Evolutionary conservation across 2,797 vertebrate genomes (phyloP).

Genomic region (Danio jaintianensis): DNA sequence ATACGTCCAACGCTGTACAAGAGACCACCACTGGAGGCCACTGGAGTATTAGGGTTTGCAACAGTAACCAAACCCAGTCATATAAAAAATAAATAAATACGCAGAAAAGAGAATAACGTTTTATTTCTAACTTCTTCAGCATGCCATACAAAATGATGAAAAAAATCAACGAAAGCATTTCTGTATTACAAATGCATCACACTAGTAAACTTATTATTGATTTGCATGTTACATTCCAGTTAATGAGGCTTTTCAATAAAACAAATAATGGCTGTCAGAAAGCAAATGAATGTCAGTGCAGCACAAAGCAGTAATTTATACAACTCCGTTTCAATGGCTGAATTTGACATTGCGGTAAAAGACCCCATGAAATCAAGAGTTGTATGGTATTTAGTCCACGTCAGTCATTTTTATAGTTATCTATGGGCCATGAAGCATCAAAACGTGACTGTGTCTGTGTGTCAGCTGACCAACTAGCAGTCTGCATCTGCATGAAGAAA

Average conservation of each 20-base stretch:
- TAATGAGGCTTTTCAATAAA: constrained; percentile 21
- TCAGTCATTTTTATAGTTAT: neutral
- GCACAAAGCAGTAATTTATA: constrained; percentile 11
- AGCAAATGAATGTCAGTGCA: constrained; percentile 15
- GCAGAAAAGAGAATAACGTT: constrained; percentile 68
- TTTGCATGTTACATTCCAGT: constrained; percentile 36
- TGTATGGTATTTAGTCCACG: neutral
- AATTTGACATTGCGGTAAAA: constrained; percentile 11
- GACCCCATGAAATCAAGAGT: neutral
- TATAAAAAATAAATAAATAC: constrained; percentile 27
- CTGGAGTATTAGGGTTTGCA: neutral
- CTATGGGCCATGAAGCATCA: neutral
- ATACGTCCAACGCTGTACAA: neutral
- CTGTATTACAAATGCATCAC: constrained; percentile 68
- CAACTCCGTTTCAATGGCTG: neutral
- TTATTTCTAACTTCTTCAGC: constrained; percentile 72
- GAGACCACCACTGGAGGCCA: constrained; percentile 19
- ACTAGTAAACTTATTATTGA: constrained; percentile 40
- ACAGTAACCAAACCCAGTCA: too few species aligned
- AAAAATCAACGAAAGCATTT: constrained; percentile 65
- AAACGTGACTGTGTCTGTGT: too few species aligned
- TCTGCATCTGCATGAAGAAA: too few species aligned
- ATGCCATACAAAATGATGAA: constrained; percentile 84
- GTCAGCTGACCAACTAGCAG: too few species aligned
- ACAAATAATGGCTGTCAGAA: constrained; percentile 18